Evolutionary conservation across 2,113 vertebrate genomes (phyloP), one percentile per base, ranked within the genome.

Genomic region (Salvelinus fontinalis): DNA sequence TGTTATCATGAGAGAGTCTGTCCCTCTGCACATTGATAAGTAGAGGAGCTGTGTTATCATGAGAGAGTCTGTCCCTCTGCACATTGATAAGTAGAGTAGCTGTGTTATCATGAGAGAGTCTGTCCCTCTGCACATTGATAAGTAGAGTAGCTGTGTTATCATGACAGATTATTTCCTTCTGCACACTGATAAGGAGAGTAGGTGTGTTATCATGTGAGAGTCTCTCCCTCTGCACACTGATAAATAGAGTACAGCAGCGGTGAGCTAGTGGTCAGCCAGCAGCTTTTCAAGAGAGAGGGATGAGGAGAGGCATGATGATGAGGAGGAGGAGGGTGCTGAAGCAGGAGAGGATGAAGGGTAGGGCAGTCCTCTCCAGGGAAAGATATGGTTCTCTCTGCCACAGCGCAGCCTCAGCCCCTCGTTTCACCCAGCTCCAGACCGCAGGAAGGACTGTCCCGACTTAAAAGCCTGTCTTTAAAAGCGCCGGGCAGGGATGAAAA

Each of bases 391-490:
- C 7, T 77, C 31, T 75, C 49, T 13, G 7, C 71, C 65, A 26
- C 51, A 70, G 78, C 75, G 44, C 44, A 75, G 67, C 16, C 48
- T 78, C 11, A 39, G 27, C 24, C 16, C 39, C 70, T 64, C 18
- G 70, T 78, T 79, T 24, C 76, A 83, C 76, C 70, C 59, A n/a
- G 31, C 48, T 39, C 60, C 62, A 49, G 77, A 78, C 44, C 76
- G 29, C 20, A 76, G 74, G 79, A 85, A 76, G 74, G 80, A 85
- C 87, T 77, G 81, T 74, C 57, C 65, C n/a, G 73, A 83, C 86
- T 90, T 88, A 87, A 89, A 89, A 92, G 85, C 88, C 69, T 85
- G 86, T 88, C 89, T 90, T 75, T 84, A 84, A 89, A 91, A 90
- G 84, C 77, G 75, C 84, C 71, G 29, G 80, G 49, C 49, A 16